Base-by-base conservation (phyloP, 2,797 vertebrate genomes). In the Denticeps clupeoides region DNA sequence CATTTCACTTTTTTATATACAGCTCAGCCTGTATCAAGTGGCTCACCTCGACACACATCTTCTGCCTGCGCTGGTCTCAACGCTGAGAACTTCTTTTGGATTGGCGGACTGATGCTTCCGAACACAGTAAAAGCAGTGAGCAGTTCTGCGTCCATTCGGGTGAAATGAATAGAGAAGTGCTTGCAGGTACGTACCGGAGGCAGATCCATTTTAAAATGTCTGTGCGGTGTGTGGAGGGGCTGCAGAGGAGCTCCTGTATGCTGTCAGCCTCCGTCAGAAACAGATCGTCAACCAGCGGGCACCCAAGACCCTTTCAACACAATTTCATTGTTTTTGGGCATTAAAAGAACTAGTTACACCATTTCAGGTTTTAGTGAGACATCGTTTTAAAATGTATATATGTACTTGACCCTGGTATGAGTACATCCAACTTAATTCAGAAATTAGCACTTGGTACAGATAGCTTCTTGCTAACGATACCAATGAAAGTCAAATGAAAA, bases 191-290 rank as follows among this genome's bases (percentile, higher is more conserved):
- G 29, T 64, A 91, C 89, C 85, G 76, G 63, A 50, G 49, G 58
- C 73, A 91, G 51, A 90, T 79, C 89, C 89, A 93, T 5, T 83
- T 67, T 53, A 93, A 72, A 25, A 92, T 86, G 45, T 86, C 77
- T 1, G 82, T 74, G 60, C 87, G 85, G 58, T 83, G 83, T 35
- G 78, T 60, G 0, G 88, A 90, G 5, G 88, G 83, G 3, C 63
- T 51, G 49, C 87, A 90, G 8, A 93, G 68, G 63, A 93, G 72
- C 41, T 87, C 71, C 53, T 74, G 59, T 62, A 87, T 78, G 16
- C 72, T 80, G n/a, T 73, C 69, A 0, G 78, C 68, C 4, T 87
- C 85, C 41, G 77, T 71, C 22, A 89, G 67, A 52, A 73, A 72
- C 47, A 90, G 59, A 24, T 82, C 85, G 0, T 88, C 77, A 5